A percentile compares a stretch with the other conserved stretches of the same genome.
Conservation (phyloP, 1,140 invertebrate species). For the Spodoptera litura region DNA sequence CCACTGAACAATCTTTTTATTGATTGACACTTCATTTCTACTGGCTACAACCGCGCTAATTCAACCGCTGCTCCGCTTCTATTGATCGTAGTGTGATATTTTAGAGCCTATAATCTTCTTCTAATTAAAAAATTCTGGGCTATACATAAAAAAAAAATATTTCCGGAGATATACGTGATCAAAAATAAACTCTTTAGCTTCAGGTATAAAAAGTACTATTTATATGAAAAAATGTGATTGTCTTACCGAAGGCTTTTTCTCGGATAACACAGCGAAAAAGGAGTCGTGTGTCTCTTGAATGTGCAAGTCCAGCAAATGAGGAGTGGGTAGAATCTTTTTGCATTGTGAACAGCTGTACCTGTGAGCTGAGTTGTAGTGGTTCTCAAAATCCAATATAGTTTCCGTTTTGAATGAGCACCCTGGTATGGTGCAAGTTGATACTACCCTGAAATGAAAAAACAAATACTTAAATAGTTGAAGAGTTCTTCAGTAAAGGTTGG, state of each 20-base stretch:
- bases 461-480: not conserved
- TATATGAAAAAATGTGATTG: too few species aligned
- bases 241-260: slow-evolving; percentile 88
- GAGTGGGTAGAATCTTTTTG: slow-evolving; percentile 87
- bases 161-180: too few species aligned
- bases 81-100: too few species aligned
- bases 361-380: slow-evolving; percentile 77
- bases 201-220: too few species aligned
- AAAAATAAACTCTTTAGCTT: too few species aligned
- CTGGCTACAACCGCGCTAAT: too few species aligned
- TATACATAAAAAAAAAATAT: too few species aligned
- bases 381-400: slow-evolving; percentile 73
- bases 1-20: too few species aligned
- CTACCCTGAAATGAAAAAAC: slow-evolving; percentile 62
- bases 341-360: slow-evolving; percentile 84
- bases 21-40: too few species aligned
- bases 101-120: too few species aligned
- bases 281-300: slow-evolving; percentile 90
- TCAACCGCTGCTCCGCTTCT: too few species aligned
- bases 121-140: too few species aligned
- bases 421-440: slow-evolving; percentile 70
- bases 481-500: not conserved
- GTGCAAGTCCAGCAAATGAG: slow-evolving; percentile 90
- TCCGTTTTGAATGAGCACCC: slow-evolving; percentile 69
- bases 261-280: slow-evolving; percentile 88